These are phyloP conservation scores for Thymelicus sylvestris DNA, from an alignment of 2,888 invertebrate species.

Conservation along the genomic window DNA sequence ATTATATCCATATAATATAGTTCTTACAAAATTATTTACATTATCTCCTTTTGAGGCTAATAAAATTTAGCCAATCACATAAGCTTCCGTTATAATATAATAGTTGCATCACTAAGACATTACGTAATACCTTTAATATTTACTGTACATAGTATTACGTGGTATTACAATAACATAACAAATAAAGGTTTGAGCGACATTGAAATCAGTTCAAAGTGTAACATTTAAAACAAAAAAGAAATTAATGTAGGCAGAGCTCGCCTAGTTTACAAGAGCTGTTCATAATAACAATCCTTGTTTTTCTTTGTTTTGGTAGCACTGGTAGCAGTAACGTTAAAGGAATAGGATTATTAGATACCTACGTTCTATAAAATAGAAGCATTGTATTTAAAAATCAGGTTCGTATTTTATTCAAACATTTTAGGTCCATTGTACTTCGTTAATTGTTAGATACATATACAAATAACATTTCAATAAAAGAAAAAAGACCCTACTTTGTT, in stretches of 20 bases:
- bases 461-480: too few relatives aligned
- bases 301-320: too few relatives aligned
- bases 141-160: slow-evolving; percentile 35
- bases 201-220: slow-evolving; percentile 33
- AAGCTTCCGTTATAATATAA: slow-evolving; percentile 50
- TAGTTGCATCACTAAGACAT: slow-evolving; percentile 46
- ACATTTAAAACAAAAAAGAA: slow-evolving; percentile 11
- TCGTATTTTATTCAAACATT: too few relatives aligned
- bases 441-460: too few relatives aligned
- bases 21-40: slow-evolving; percentile 65
- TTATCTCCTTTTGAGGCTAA: slow-evolving; percentile 59
- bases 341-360: too few relatives aligned
- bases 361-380: too few relatives aligned
- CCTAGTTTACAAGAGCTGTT: not conserved
- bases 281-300: not conserved
- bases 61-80: slow-evolving; percentile 74
- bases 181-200: slow-evolving; percentile 51
- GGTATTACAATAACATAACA: slow-evolving; percentile 27
- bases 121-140: slow-evolving; percentile 27
- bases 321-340: too few relatives aligned
- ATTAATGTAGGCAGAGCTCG: not conserved
- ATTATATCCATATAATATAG: slow-evolving; percentile 54
- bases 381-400: too few relatives aligned
- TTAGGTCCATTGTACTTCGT: too few relatives aligned
- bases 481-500: too few relatives aligned